Conservation (phyloP, 2,113 vertebrate species). For the Scatophagus argus region DNA sequence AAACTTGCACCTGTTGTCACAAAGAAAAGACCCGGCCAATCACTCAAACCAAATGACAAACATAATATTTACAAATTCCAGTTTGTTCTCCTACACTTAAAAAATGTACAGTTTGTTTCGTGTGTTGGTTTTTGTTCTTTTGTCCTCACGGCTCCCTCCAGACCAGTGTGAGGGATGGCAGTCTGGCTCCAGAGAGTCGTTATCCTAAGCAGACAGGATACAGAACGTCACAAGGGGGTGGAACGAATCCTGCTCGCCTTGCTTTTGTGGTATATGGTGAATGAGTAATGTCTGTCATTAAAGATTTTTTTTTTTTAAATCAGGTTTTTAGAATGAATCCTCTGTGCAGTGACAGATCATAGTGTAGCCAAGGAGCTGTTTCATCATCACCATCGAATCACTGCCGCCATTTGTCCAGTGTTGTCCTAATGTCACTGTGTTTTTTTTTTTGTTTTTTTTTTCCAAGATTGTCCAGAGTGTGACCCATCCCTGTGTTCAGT, state of each 20-base stretch:
- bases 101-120: constrained; percentile 84
- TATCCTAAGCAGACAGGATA: constrained; percentile 68
- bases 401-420: constrained; percentile 53
- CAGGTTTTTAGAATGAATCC: constrained; percentile 64
- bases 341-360: constrained; percentile 54
- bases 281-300: constrained; percentile 70
- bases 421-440: constrained; percentile 65
- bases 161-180: constrained; percentile 75
- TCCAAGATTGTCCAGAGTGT: constrained; percentile 66
- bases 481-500: constrained; percentile 71
- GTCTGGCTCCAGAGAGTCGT: constrained; percentile 69
- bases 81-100: constrained; percentile 83
- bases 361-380: constrained; percentile 27
- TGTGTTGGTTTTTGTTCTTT: constrained; percentile 65
- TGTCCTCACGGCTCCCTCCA: constrained; percentile 63
- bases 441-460: constrained; percentile 44
- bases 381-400: constrained; percentile 36
- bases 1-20: constrained; percentile 86
- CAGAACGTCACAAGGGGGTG: constrained; percentile 44
- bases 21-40: constrained; percentile 80
- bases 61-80: constrained; percentile 88
- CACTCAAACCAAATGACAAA: constrained; percentile 85
- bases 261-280: constrained; percentile 60
- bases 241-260: constrained; percentile 27
- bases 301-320: constrained; percentile 60